Evolutionary conservation across 2,888 invertebrate species (phyloP), one percentile per base, ranked within the genome.

Genomic region (Rhodophaea formosa): DNA sequence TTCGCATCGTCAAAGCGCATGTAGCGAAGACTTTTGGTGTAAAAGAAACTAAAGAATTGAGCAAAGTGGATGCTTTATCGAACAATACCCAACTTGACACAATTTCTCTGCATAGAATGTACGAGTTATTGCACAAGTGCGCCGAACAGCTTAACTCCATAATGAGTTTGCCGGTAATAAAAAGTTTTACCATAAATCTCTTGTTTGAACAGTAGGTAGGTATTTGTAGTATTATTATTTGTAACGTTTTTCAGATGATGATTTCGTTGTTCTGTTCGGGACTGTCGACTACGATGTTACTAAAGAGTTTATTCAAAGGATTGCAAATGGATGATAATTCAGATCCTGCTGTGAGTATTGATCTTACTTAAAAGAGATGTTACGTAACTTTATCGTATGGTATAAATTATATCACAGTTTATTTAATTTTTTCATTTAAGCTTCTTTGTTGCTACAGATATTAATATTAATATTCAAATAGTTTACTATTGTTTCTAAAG

Each of bases 91-190:
- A 69, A 44, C 69, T 82, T n/a, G 77, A 82, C 62, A 72, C 80
- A 30, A 73, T 63, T 63, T 72, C 80, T 43, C 65, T 85, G 59
- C 84, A 87, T 59, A 72, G 69, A 62, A 73, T 74, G 8, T 88
- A 86, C 62, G 87, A 85, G 61, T 65, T 77, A 54, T 68, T 88
- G 60, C 79, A 87, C 63, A 77, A 78, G 61, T 84, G 81, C 63
- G 74, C 84, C 1, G 74, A 77, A 49, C 72, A 81, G 66, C 74
- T 88, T 0, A 86, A 84, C 63, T 71, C 71, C 12, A 64, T 81
- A n/a, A 84, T 88, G 79, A 78, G 75, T 69, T 68, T 86, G 30
- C 79, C 84, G 71, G 87, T 88, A 75, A 69, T 73, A 30, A 29
- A 29, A 43, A 17, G 23, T 43, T 53, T 23, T 23, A 17, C 57